phyloP scores from a whole-genome alignment of 2,113 vertebrate species.

The Oncorhynchus tshawytscha region DNA sequence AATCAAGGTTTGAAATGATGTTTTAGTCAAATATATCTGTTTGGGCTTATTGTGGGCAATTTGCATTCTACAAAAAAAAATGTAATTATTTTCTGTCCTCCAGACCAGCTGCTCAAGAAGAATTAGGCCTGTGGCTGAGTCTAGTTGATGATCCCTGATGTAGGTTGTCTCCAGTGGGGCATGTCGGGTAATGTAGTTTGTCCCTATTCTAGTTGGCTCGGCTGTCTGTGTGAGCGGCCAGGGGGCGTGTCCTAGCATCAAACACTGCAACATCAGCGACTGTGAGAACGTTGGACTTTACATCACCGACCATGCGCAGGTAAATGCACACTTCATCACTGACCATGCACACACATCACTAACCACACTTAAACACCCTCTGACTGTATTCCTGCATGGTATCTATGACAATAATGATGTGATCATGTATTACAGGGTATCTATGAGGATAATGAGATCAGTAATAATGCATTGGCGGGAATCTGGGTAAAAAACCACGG shows the following conservation, averaged over 20 bases:
- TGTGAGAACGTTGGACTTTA: constrained; percentile 99
- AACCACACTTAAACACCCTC: too few species aligned
- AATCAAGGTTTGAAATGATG: too few species aligned
- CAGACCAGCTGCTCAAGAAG: too few species aligned
- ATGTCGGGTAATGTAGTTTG: neutral
- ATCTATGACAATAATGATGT: constrained; percentile 97
- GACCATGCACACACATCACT: constrained; percentile 77
- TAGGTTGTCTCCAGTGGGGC: neutral
- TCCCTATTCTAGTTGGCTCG: constrained; percentile 85
- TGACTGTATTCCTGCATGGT: constrained; percentile 73
- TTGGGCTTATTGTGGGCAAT: too few species aligned
- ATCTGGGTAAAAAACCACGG: constrained; percentile 99
- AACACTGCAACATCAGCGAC: constrained; percentile 99
- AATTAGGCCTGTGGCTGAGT: too few species aligned
- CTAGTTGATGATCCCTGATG: too few species aligned
- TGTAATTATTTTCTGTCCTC: too few species aligned
- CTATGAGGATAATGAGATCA: constrained; percentile 99
- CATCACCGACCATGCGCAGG: constrained; percentile 99
- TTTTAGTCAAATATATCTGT: too few species aligned
- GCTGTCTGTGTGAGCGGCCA: constrained; percentile 98
- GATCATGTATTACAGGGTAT: constrained; percentile 79
- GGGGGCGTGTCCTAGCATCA: constrained; percentile 97
- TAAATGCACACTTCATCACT: constrained; percentile 80
- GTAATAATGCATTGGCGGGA: constrained; percentile 97
- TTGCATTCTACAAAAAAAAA: too few species aligned